A percentile compares a stretch with the other conserved stretches of the same genome.
These are phyloP conservation scores for Petaurus breviceps DNA, from an alignment of 2,113 vertebrate species.

Conservation along the genomic window DNA sequence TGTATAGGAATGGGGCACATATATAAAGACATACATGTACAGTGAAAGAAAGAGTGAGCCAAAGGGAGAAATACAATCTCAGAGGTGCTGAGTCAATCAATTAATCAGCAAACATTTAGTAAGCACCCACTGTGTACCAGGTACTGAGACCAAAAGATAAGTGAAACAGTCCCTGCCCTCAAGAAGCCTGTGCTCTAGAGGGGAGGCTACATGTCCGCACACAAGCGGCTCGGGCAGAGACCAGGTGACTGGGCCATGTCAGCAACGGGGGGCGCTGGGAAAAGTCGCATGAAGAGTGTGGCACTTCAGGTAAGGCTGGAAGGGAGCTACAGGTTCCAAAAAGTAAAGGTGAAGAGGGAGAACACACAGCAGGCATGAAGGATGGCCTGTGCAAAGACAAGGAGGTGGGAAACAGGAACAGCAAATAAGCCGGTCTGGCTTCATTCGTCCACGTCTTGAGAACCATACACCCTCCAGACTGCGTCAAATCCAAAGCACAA, in stretches of 20 bases:
- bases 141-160: not conserved
- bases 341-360: not conserved
- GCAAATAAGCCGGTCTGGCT: not conserved
- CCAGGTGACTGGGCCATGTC: not conserved
- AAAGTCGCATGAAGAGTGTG: not conserved
- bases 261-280: not conserved
- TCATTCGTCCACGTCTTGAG: not conserved
- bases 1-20: too few relatives aligned
- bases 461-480: constrained; percentile 1
- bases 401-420: not conserved
- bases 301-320: not conserved
- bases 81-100: not conserved
- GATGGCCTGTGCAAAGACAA: not conserved
- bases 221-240: not conserved
- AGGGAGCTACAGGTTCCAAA: not conserved
- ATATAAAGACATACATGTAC: not conserved
- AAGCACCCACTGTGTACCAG: too few relatives aligned
- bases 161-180: too few relatives aligned
- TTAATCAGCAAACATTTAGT: too few relatives aligned
- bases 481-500: not conserved
- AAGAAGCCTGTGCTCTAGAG: not conserved
- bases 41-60: not conserved
- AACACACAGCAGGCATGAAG: too few relatives aligned
- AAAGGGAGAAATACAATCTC: constrained; percentile 87
- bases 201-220: not conserved